Conservation (phyloP, 2,113 vertebrate genomes). For the Pangasianodon hypophthalmus region DNA sequence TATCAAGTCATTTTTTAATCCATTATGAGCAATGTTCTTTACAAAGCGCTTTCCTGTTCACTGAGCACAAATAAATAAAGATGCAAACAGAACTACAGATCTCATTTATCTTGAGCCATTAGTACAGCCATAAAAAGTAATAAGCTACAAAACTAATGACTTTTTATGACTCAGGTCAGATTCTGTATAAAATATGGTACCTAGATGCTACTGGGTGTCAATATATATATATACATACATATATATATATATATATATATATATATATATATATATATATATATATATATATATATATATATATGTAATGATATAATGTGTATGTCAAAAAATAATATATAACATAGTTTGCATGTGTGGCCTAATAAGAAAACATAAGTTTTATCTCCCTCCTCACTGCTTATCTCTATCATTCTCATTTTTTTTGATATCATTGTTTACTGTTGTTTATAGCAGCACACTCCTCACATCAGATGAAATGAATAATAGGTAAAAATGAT, state of each 20-base stretch:
- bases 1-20: neutral
- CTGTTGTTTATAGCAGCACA: neutral
- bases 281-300: no score
- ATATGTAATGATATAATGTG: no score
- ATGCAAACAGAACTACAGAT: neutral
- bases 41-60: neutral
- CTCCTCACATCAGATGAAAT: neutral
- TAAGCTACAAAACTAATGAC: neutral
- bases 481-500: neutral
- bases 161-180: neutral
- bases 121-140: neutral
- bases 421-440: neutral
- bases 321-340: neutral
- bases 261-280: no score
- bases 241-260: no score
- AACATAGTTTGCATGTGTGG: neutral
- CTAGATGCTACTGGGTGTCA: neutral
- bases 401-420: slow-evolving; percentile 24
- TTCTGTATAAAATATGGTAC: neutral
- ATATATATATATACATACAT: neutral
- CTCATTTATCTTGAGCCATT: neutral
- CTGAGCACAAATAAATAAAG: neutral
- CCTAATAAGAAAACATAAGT: neutral
- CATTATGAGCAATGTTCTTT: neutral
- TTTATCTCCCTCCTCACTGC: slow-evolving; percentile 4